Evolutionary conservation across 2,113 vertebrate species (phyloP), one percentile per base, ranked within the genome.

Genomic region (Caracal caracal): DNA sequence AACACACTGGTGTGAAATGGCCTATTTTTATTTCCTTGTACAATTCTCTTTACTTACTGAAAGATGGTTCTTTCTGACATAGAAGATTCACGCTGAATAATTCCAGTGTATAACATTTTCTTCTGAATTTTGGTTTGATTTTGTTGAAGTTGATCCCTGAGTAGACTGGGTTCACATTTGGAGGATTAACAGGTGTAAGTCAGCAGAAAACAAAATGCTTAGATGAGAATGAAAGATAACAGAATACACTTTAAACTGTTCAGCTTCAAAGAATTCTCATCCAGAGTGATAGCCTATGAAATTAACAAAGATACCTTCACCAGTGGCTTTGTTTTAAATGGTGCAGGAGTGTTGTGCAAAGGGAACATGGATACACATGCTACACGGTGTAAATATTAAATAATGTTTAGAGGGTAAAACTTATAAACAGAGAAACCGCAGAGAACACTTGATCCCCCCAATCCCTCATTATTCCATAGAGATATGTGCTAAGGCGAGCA

Each of bases 161-260:
- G 33, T 40, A 91, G 24, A 61, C 10, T 30, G 24, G 15, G 12
- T 88, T 91, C 80, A 92, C 70, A 81, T 84, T 15, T 92, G 6
- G 26, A 28, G 40, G 40, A 81, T 90, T 83, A 84, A 70, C 16
- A 35, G 35, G 5, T 90, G 4, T 68, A 93, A 91, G 1, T 20
- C 61, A 96, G 53, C 16, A 78, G 90, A 91, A 97, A 93, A 94
- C 51, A 97, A 90, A 97, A 68, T 75, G 53, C 19, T 75, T 56
- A 86, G 5, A 87, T 65, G 80, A 94, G 30, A 96, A 78, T 40
- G 11, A 33, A 73, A 88, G 79, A 49, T 73, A 83, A 63, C 1
- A 78, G 63, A 88, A 81, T 51, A 65, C 43, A 13, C 24, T 80
- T 85, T 35, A 56, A 86, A 88, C 51, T 86, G 59, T 90, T 97